Evolutionary conservation across 2,113 vertebrate genomes (phyloP).

Genomic region (Trinectes maculatus): DNA sequence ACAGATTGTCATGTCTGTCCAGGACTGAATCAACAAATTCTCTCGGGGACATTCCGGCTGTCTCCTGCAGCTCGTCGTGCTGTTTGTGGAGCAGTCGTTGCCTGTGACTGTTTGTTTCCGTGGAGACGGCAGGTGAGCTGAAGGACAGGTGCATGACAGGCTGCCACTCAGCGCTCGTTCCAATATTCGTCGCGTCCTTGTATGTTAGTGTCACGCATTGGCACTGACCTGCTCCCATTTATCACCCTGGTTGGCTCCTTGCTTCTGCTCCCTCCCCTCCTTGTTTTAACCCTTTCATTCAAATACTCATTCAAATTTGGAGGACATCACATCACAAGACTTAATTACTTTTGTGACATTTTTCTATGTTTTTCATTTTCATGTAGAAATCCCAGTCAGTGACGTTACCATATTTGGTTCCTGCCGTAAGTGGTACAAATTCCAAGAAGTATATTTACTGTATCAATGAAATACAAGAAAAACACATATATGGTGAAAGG

Average conservation of each 20-base stretch:
- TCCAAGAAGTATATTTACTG: too few species aligned
- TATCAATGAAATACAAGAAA: too few species aligned
- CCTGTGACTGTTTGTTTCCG: conserved; percentile 28
- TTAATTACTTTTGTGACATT: too few species aligned
- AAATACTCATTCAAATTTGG: neutral
- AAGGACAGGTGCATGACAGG: conserved; percentile 59
- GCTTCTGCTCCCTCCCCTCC: conserved; percentile 27
- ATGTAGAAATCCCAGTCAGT: too few species aligned
- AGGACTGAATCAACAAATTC: conserved; percentile 1
- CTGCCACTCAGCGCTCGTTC: conserved; percentile 62
- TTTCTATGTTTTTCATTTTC: too few species aligned
- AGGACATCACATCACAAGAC: too few species aligned
- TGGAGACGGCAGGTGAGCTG: conserved; percentile 43
- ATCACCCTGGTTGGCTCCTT: conserved; percentile 51
- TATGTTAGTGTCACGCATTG: conserved; percentile 72
- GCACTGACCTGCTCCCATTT: conserved; percentile 68
- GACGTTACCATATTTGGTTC: too few species aligned
- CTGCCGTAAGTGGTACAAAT: too few species aligned
- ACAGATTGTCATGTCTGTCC: conserved; percentile 2
- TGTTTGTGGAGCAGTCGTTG: conserved; percentile 31
- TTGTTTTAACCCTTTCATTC: neutral
- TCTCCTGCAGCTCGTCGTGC: conserved; percentile 23
- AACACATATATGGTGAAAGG: too few species aligned
- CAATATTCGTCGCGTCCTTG: conserved; percentile 74
- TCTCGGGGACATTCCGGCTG: neutral